These are phyloP conservation scores for Patella caerulea DNA, from an alignment of 2,888 invertebrate genomes.

Conservation along the genomic window DNA sequence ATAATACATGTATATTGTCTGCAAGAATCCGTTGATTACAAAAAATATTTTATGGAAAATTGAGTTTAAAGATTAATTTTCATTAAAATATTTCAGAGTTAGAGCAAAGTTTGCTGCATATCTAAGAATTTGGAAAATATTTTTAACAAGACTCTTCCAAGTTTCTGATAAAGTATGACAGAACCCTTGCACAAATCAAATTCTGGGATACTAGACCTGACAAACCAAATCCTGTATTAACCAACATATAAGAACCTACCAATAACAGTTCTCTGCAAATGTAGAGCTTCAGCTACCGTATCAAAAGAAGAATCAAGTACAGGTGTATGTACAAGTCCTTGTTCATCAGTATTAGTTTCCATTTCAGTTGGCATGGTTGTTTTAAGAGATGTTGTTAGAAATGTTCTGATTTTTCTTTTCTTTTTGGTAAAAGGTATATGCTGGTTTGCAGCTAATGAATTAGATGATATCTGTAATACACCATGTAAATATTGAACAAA, in stretches of 20 bases:
- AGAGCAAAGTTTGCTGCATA: too few species aligned
- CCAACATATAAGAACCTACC: slow-evolving; percentile 48
- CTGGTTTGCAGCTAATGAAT: slow-evolving; percentile 49
- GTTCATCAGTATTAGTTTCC: not conserved
- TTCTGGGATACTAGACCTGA: too few species aligned
- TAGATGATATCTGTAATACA: slow-evolving; percentile 51
- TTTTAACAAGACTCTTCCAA: too few species aligned
- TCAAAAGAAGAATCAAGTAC: slow-evolving; percentile 55
- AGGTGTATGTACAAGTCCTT: not conserved
- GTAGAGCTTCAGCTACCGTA: slow-evolving; percentile 69
- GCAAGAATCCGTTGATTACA: too few species aligned
- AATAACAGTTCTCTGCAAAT: slow-evolving; percentile 71
- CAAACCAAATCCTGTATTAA: too few species aligned
- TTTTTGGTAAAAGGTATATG: slow-evolving; percentile 14
- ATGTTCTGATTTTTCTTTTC: not conserved
- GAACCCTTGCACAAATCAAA: too few species aligned
- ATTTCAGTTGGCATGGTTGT: not conserved
- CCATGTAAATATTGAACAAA: not conserved
- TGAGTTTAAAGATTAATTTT: too few species aligned
- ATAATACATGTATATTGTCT: not conserved
- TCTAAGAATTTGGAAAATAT: too few species aligned
- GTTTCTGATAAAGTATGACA: too few species aligned
- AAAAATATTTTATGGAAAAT: too few species aligned
- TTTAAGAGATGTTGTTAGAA: not conserved
- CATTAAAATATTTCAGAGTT: too few species aligned